Conservation (phyloP, 1,140 invertebrate genomes). For the Drosophila kurseongensis region DNA sequence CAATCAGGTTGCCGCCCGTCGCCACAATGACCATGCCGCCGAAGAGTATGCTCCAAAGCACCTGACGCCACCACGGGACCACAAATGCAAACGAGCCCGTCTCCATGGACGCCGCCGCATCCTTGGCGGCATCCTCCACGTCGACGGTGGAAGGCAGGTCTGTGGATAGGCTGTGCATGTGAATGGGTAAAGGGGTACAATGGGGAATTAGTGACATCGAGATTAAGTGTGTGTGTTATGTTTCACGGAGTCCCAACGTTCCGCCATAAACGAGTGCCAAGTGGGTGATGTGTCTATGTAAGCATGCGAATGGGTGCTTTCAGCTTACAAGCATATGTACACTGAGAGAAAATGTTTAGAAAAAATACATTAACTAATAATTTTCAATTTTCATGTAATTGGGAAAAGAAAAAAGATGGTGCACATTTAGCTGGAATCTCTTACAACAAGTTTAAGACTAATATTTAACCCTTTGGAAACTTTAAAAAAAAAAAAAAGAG, state of each 20-base stretch:
- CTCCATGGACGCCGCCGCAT: slow-evolving; percentile 49
- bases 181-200: slow-evolving; percentile 22
- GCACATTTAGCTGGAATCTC: too few species aligned
- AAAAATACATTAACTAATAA: too few species aligned
- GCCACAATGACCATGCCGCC: slow-evolving; percentile 95
- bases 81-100: slow-evolving; percentile 86
- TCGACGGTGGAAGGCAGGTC: slow-evolving; percentile 28
- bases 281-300: slow-evolving; percentile 55
- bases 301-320: slow-evolving; percentile 28
- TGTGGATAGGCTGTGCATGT: slow-evolving; percentile 31
- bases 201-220: slow-evolving; percentile 73
- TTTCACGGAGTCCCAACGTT: slow-evolving; percentile 33
- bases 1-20: slow-evolving; percentile 96
- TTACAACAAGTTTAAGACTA: too few species aligned
- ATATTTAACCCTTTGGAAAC: too few species aligned
- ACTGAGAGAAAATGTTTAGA: slow-evolving; percentile 1
- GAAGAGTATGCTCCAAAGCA: slow-evolving; percentile 94
- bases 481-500: too few species aligned
- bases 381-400: too few species aligned
- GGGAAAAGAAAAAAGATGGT: too few species aligned
- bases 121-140: slow-evolving; percentile 19
- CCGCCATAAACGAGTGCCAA: slow-evolving; percentile 43
- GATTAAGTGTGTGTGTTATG: slow-evolving; percentile 75
- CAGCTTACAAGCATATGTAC: slow-evolving; percentile 3
- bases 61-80: slow-evolving; percentile 93